These are phyloP conservation scores for Homalodisca vitripennis DNA, from an alignment of 1,140 invertebrate species.

Conservation along the genomic window DNA sequence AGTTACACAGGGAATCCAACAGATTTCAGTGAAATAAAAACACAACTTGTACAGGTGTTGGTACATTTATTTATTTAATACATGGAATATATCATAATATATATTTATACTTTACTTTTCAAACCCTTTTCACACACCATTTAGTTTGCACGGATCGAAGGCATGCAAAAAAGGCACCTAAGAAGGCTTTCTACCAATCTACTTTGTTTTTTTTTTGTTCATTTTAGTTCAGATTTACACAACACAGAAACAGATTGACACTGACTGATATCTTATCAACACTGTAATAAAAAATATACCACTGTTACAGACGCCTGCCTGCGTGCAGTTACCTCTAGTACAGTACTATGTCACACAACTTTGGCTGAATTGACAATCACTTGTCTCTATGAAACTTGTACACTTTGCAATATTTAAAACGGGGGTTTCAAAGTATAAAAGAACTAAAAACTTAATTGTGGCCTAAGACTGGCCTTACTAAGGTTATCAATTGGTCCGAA, in stretches of 20 bases:
- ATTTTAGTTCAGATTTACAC: slow-evolving; percentile 12
- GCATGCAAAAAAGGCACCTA: slow-evolving; percentile 39
- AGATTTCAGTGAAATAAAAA: no score
- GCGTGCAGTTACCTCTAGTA: slow-evolving; percentile 2
- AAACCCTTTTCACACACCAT: slow-evolving; percentile 40
- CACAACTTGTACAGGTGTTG: slow-evolving; percentile 16
- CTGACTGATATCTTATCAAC: slow-evolving; percentile 18
- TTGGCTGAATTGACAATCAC: slow-evolving; percentile 31
- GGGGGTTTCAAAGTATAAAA: slow-evolving; percentile 6
- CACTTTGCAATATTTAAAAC: not conserved
- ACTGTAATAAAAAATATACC: slow-evolving; percentile 30
- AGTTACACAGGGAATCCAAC: no score
- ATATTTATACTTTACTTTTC: slow-evolving; percentile 30
- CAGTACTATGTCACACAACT: slow-evolving; percentile 29
- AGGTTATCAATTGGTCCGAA: slow-evolving; percentile 14
- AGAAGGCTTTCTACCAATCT: slow-evolving; percentile 33
- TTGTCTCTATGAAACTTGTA: not conserved
- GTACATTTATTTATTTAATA: slow-evolving; percentile 39
- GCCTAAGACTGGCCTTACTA: slow-evolving; percentile 19
- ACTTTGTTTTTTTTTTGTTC: slow-evolving; percentile 19
- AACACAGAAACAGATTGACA: slow-evolving; percentile 25
- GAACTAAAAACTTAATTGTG: slow-evolving; percentile 11
- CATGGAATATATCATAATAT: slow-evolving; percentile 36
- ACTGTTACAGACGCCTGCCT: not conserved
- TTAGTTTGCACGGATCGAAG: slow-evolving; percentile 31